Conservation (phyloP, 2,797 vertebrate genomes). For the Lacerta agilis region DNA sequence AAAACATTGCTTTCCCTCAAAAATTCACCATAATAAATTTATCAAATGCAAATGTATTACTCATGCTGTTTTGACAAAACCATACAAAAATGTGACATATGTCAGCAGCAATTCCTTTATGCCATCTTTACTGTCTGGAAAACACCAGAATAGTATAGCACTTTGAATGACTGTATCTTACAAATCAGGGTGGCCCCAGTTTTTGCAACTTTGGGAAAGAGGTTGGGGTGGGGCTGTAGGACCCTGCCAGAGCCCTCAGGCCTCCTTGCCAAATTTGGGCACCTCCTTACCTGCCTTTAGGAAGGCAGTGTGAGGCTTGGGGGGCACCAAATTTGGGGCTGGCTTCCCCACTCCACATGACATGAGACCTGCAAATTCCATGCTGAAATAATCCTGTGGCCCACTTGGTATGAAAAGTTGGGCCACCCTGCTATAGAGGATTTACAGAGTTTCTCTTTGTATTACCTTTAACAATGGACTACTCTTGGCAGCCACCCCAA, state of each 20-base stretch:
- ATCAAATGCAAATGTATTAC: constrained; percentile 57
- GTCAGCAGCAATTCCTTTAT: constrained; percentile 43
- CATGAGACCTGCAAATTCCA: no score
- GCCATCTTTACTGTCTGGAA: constrained; percentile 37
- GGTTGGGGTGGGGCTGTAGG: no score
- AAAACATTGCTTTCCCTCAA: constrained; percentile 67
- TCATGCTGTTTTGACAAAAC: constrained; percentile 48
- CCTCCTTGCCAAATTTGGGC: no score
- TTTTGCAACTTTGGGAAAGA: no score
- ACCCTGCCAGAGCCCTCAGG: no score
- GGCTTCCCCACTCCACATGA: no score
- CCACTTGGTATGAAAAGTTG: background rate
- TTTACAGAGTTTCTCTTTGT: constrained; percentile 24
- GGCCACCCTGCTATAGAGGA: background rate
- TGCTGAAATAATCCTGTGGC: no score
- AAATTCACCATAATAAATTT: constrained; percentile 66
- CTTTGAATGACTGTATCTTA: no score
- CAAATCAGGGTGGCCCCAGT: no score
- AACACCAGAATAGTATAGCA: background rate
- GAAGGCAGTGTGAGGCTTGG: no score
- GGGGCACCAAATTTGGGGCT: no score
- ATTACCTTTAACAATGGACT: background rate
- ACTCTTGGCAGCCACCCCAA: constrained; percentile 13
- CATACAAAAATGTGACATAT: constrained; percentile 51
- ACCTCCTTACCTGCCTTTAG: no score